phyloP scores from a whole-genome alignment of 1,140 invertebrate species.

The Grapholita molesta region DNA sequence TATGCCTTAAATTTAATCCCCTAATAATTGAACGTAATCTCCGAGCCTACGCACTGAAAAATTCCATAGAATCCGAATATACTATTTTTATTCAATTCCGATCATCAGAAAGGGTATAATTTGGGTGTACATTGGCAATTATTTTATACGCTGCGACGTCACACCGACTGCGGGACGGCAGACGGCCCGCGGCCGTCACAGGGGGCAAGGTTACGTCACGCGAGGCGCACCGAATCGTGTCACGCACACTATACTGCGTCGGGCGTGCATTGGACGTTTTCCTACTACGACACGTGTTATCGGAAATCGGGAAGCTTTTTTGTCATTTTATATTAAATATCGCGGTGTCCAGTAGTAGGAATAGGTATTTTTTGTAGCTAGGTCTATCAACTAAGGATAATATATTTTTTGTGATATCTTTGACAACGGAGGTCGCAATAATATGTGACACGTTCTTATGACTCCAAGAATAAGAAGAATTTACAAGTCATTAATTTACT shows the following conservation, averaged over 20 bases:
- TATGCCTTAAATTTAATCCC: background rate
- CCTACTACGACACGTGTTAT: background rate
- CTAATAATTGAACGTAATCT: background rate
- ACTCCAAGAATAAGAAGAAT: too few relatives aligned
- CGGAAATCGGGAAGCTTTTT: too few relatives aligned
- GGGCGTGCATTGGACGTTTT: background rate
- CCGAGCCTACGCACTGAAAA: conserved; percentile 23
- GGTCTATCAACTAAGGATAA: too few relatives aligned
- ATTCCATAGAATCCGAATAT: conserved; percentile 18
- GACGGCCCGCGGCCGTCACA: conserved; percentile 27
- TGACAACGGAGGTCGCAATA: too few relatives aligned
- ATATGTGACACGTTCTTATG: too few relatives aligned
- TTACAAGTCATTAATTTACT: too few relatives aligned
- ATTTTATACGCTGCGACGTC: conserved; percentile 27
- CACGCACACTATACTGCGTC: background rate
- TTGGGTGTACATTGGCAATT: conserved; percentile 20
- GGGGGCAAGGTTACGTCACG: conserved; percentile 37
- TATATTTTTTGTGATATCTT: too few relatives aligned
- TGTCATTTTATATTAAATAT: too few relatives aligned
- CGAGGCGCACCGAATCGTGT: background rate
- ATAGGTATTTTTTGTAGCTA: too few relatives aligned
- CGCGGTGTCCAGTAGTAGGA: too few relatives aligned
- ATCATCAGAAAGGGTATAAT: conserved; percentile 18
- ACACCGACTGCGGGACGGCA: conserved; percentile 22
- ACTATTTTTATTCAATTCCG: conserved; percentile 20